Conservation (phyloP, 2,888 invertebrate species). For the Zaprionus obscuricornis region DNA sequence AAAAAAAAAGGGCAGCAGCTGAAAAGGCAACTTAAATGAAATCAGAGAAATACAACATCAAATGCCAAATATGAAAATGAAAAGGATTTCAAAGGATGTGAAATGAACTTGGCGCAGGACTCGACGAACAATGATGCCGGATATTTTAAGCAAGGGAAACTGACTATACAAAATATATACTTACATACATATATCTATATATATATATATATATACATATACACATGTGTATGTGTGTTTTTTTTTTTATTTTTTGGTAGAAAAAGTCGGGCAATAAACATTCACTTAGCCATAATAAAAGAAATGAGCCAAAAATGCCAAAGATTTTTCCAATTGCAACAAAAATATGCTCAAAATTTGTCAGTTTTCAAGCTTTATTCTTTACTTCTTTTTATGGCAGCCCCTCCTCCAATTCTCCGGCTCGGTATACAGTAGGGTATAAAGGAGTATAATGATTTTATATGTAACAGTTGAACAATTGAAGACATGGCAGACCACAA, state of each 20-base stretch:
- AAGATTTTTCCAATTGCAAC: conserved; percentile 56
- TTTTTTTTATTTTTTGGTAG: conserved; percentile 19
- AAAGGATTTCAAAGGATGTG: neutral
- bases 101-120: neutral
- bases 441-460: too few species aligned
- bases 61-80: neutral
- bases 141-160: conserved; percentile 6
- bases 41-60: conserved; percentile 43
- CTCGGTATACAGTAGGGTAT: too few species aligned
- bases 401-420: too few species aligned
- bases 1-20: neutral
- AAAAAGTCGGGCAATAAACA: conserved; percentile 59
- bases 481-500: too few species aligned
- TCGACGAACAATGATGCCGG: conserved; percentile 20
- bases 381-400: too few species aligned
- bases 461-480: too few species aligned
- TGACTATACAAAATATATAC: too few species aligned
- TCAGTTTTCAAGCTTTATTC: too few species aligned
- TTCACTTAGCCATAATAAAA: conserved; percentile 65
- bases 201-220: neutral
- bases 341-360: conserved; percentile 24
- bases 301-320: conserved; percentile 55
- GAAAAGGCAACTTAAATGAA: conserved; percentile 54
- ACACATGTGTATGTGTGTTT: neutral
- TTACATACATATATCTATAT: too few species aligned